Percentiles rank a stretch among this genome's conserved stretches.
Evolutionary conservation across 2,888 invertebrate species (phyloP).

Genomic region (Apocheima hispidaria): DNA sequence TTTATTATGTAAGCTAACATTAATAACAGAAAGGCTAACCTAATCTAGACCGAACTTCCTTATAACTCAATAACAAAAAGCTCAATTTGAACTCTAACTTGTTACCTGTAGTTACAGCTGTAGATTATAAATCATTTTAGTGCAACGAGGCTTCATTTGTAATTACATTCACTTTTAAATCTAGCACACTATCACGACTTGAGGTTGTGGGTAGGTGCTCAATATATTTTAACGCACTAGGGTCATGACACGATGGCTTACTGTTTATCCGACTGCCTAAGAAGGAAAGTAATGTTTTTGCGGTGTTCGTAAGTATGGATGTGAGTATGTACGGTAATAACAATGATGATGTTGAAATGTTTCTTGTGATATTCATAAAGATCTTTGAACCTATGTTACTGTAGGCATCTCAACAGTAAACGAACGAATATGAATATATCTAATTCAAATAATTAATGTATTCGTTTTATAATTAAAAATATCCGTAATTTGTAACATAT

Average conservation of each 20-base stretch:
- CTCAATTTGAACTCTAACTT: conserved; percentile 6
- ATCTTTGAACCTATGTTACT: no score
- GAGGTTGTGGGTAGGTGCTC: conserved; percentile 24
- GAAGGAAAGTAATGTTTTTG: no score
- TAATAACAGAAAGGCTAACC: conserved; percentile 14
- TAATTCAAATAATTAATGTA: no score
- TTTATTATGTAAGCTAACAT: conserved; percentile 27
- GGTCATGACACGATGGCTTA: neutral
- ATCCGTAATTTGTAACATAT: no score
- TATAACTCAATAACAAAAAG: conserved; percentile 26
- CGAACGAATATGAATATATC: no score
- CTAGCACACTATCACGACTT: conserved; percentile 29
- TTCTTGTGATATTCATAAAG: no score
- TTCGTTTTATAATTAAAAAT: no score
- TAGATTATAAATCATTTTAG: conserved; percentile 27
- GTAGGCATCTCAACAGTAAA: no score
- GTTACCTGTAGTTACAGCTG: conserved; percentile 21
- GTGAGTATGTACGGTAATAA: no score
- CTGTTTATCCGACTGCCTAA: no score
- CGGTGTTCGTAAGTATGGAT: no score
- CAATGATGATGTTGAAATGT: no score
- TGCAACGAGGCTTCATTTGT: conserved; percentile 13
- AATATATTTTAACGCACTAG: neutral
- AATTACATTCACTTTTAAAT: conserved; percentile 40
- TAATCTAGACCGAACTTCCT: conserved; percentile 28